Evolutionary conservation across 1,140 invertebrate genomes (phyloP), one percentile per base, ranked within the genome.

Genomic region (Polypedilum vanderplanki): DNA sequence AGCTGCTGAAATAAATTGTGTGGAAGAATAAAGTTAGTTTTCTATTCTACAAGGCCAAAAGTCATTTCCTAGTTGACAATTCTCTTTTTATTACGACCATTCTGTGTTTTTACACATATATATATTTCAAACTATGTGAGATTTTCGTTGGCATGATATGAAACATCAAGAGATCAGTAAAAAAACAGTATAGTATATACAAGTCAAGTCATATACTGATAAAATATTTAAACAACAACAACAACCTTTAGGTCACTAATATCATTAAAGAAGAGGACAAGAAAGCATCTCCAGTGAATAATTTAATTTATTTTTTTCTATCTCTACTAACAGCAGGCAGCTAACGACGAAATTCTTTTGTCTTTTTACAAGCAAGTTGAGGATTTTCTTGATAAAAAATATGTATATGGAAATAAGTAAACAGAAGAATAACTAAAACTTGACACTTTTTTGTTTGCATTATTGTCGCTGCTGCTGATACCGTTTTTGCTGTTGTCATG

Each of bases 141-240:
- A 33, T 46, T 46, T 57, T 57, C n/a, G 12, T 57, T 57, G 46
- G 46, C 46, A 57, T 57, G 12, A n/a, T 57, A 57, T 15, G 12
- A 15, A 57, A 12, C 15, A 57, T 57, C 46, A 57, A 57, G 5
- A 15, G 46, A 57, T 57, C 46, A 57, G 46, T n/a, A 57, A 57
- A 46, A 57, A 12, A n/a, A n/a, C 46, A 57, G 41, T 46, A 8
- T 46, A 15, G 8, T 12, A 15, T 12, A 1, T 12, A 8, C 8
- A n/a, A n/a, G n/a, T 33, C 24, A 33, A 33, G 46, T 57, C 46
- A 57, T n/a, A n/a, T 15, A n/a, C n/a, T 57, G 46, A 57, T 57
- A 57, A 57, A 57, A 57, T 57, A 57, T 57, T 57, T 57, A 57
- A 57, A 57, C 46, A 57, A 33, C 24, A 57, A 57, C 46, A 57